These are phyloP conservation scores for Siniperca obscura DNA, from an alignment of 2,797 vertebrate genomes.

Conservation along the genomic window DNA sequence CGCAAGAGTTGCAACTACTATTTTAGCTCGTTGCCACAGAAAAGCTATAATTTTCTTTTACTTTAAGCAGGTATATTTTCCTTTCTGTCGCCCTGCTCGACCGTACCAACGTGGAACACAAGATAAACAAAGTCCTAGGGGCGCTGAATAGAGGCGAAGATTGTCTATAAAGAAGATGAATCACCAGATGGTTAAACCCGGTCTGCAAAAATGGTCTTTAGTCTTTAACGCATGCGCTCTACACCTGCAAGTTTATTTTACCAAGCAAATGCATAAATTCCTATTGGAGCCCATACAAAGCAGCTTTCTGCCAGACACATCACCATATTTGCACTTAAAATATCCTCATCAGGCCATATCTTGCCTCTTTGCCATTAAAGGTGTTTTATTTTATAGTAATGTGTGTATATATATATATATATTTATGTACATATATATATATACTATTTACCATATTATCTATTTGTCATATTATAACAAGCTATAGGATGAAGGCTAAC, in stretches of 20 bases:
- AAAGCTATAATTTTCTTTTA: background rate
- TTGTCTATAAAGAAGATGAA: slow-evolving; percentile 1
- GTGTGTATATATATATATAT: background rate
- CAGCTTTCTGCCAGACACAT: background rate
- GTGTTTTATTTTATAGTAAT: background rate
- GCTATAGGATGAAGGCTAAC: background rate
- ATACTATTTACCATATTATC: background rate
- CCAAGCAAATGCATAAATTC: background rate
- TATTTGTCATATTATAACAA: background rate
- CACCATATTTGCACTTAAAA: too few species aligned
- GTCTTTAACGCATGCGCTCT: background rate
- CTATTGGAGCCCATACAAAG: background rate
- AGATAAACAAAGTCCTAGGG: slow-evolving; percentile 40
- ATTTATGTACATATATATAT: too few species aligned
- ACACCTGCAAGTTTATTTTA: background rate
- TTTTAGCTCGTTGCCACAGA: background rate
- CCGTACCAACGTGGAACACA: background rate
- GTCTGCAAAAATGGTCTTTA: background rate
- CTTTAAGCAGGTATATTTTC: background rate
- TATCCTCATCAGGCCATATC: background rate
- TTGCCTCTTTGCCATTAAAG: background rate
- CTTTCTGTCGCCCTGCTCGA: background rate
- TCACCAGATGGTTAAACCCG: background rate
- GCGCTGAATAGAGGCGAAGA: slow-evolving; percentile 35
- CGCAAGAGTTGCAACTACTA: background rate